phyloP scores from a whole-genome alignment of 2,797 vertebrate genomes.

The Philypnodon macrostomus region DNA sequence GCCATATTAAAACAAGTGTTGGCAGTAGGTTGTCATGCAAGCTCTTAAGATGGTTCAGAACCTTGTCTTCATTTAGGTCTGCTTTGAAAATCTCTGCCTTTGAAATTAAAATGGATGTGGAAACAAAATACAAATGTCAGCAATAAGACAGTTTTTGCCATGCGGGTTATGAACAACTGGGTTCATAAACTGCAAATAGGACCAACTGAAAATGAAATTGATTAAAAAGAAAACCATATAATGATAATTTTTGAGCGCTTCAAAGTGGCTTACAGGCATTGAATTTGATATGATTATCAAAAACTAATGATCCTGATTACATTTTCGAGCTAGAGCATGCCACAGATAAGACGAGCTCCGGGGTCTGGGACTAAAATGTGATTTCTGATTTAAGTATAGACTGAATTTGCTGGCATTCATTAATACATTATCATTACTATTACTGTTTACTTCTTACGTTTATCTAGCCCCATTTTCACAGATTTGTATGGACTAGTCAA shows the following conservation, averaged over 20 bases:
- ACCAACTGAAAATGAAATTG: neutral
- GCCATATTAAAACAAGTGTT: slow-evolving; percentile 35
- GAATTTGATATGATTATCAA: slow-evolving; percentile 10
- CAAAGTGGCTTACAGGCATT: slow-evolving; percentile 6
- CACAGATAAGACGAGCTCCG: slow-evolving; percentile 5
- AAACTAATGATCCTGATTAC: slow-evolving; percentile 18
- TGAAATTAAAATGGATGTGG: slow-evolving; percentile 8
- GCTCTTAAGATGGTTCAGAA: slow-evolving; percentile 23
- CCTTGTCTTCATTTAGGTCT: slow-evolving; percentile 19
- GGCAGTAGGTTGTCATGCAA: slow-evolving; percentile 34
- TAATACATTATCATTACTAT: slow-evolving; percentile 26
- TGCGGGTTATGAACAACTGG: neutral
- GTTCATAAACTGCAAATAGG: slow-evolving; percentile 4
- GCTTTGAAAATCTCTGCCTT: neutral
- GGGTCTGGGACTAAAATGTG: slow-evolving; percentile 7
- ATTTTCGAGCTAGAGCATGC: slow-evolving; percentile 16
- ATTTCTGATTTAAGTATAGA: slow-evolving; percentile 16
- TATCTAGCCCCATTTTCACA: no score
- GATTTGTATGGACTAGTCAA: no score
- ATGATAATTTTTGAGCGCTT: slow-evolving; percentile 6
- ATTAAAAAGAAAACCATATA: slow-evolving; percentile 7
- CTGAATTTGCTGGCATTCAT: slow-evolving; percentile 26
- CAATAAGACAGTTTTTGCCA: slow-evolving; percentile 1
- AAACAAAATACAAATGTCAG: slow-evolving; percentile 10
- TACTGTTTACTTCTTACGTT: slow-evolving; percentile 16